These are phyloP conservation scores for Bombylius discolor DNA, from an alignment of 2,888 invertebrate species.

Conservation along the genomic window DNA sequence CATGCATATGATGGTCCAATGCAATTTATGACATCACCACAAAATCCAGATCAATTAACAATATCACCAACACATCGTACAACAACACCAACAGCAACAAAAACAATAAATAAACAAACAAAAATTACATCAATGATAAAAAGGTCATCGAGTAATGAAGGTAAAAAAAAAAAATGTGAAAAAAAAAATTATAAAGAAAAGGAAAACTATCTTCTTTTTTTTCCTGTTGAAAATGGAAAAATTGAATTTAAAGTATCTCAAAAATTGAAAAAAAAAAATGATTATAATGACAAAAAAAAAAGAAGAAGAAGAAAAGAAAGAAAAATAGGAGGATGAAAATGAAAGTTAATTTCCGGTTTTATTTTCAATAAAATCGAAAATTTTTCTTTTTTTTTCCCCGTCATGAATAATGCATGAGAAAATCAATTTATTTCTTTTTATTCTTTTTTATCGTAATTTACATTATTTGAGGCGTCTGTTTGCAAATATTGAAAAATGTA, in stretches of 20 bases:
- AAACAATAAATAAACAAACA: constrained; percentile 16
- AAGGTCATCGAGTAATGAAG: constrained; percentile 6
- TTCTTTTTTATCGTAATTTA: too few relatives aligned
- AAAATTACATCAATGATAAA: constrained; percentile 17
- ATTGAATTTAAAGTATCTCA: not conserved
- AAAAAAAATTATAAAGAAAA: not conserved
- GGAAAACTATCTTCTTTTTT: too few relatives aligned
- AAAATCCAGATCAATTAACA: constrained; percentile 68
- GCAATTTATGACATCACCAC: constrained; percentile 69
- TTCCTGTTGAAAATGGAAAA: too few relatives aligned
- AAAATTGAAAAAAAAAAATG: too few relatives aligned
- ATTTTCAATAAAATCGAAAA: not conserved
- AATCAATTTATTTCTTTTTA: too few relatives aligned
- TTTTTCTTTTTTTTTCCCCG: not conserved
- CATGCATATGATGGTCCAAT: constrained; percentile 68
- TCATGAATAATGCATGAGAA: too few relatives aligned
- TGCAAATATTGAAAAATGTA: too few relatives aligned
- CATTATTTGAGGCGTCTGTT: too few relatives aligned
- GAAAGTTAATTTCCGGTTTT: too few relatives aligned
- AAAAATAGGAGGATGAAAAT: too few relatives aligned
- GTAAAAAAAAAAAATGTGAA: not conserved
- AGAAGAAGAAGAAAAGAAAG: too few relatives aligned
- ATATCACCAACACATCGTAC: constrained; percentile 20
- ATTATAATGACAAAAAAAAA: too few relatives aligned
- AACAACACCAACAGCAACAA: constrained; percentile 24